Base-by-base conservation (phyloP, 2,888 invertebrate genomes). In the Adineta ricciae region DNA sequence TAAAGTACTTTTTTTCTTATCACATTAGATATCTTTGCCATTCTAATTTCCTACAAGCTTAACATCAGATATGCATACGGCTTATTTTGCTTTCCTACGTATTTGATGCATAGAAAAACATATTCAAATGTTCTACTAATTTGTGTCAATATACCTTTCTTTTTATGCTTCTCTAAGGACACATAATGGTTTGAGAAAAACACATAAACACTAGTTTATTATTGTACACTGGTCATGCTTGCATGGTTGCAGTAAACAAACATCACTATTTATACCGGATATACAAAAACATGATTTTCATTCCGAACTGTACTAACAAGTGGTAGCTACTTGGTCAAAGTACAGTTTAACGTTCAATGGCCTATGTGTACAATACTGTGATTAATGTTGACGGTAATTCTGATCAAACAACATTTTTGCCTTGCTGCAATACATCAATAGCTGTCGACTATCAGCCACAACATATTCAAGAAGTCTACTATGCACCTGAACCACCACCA, bases 401-500 rank as follows among this genome's bases (percentile, higher is more conserved):
- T 64, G 32, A 14, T 19, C 32, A 32, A 32, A 32, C 32, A 32
- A 64, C 64, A 78, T 78, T 78, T 41, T 1, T 24, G 1, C 78
- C 78, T 9, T 78, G n/a, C 41, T 78, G 78, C 14, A 41, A 78
- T 41, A 24, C n/a, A 24, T 41, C 78, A n/a, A 1, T 78, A 78
- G 0, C 1, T 11, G 3, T 41, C 5, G 78, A 41, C 32, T 73
- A 83, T 73, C 85, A 85, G 27, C 46, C 85, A n/a, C 78, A 72
- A 36, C 73, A 38, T 32, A 73, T 72, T 32, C 73, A 83, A 64
- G 83, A 85, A 85, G 41, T 85, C 1, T 83, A 73, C 24, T 83
- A 83, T 46, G 54, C 83, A n/a, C 85, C 85, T 54, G 85, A 83
- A n/a, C 78, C 83, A 21, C 78, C 85, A 21, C 73, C 83, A 27